Percentiles rank a stretch among this genome's conserved stretches.
phyloP scores from a whole-genome alignment of 2,888 invertebrate species.

The Thymelicus sylvestris region DNA sequence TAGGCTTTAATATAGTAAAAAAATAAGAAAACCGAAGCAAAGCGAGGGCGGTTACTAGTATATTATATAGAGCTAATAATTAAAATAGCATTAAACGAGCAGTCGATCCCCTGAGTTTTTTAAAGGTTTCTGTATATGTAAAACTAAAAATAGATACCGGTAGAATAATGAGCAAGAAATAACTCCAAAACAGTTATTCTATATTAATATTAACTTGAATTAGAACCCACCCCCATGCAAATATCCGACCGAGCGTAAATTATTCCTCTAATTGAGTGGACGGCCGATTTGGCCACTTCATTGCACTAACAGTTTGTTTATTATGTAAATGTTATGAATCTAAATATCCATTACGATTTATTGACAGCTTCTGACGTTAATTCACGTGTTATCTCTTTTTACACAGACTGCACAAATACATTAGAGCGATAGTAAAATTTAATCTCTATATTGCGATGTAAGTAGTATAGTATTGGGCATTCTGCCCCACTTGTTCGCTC shows the following conservation, averaged over 20 bases:
- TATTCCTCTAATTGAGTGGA: constrained; percentile 33
- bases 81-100: too few species aligned
- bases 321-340: constrained; percentile 20
- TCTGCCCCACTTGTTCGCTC: too few species aligned
- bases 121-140: too few species aligned
- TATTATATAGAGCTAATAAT: too few species aligned
- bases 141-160: too few species aligned
- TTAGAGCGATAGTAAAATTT: background rate
- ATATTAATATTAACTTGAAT: constrained; percentile 8
- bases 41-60: too few species aligned
- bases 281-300: constrained; percentile 26
- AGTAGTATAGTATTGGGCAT: too few species aligned
- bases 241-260: constrained; percentile 15
- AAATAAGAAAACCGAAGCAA: too few species aligned
- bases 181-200: background rate
- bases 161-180: background rate
- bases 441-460: too few species aligned
- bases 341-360: constrained; percentile 10
- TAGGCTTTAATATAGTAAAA: too few species aligned
- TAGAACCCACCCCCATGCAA: background rate
- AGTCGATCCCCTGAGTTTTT: too few species aligned
- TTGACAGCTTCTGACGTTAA: background rate
- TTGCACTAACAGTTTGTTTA: constrained; percentile 28
- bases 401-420: background rate
- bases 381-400: background rate